Percentiles rank a stretch among this genome's conserved stretches.
Evolutionary conservation across 1,140 invertebrate species (phyloP).

Genomic region (Aphaenogaster rudis): DNA sequence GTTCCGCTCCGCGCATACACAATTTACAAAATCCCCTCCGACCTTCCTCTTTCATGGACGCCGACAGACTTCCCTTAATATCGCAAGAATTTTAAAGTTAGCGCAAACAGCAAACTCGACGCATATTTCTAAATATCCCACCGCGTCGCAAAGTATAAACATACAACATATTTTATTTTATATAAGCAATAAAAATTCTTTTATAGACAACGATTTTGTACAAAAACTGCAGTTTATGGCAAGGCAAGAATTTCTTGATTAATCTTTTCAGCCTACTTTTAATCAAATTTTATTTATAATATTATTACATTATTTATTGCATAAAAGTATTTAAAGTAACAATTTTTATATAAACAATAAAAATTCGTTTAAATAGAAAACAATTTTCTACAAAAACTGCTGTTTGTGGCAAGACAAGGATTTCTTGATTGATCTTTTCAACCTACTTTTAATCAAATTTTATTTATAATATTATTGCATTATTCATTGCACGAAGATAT

Average conservation of each 20-base stretch:
- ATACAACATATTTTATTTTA: neutral
- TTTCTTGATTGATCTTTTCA: neutral
- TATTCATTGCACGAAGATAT: neutral
- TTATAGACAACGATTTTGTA: neutral
- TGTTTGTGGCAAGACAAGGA: neutral
- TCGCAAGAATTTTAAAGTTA: neutral
- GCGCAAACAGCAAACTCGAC: neutral
- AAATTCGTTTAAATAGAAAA: neutral
- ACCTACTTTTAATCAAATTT: neutral
- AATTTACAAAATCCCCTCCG: constrained; percentile 19
- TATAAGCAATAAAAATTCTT: neutral
- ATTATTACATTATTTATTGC: neutral
- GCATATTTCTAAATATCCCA: neutral
- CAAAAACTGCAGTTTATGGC: neutral
- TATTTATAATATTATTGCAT: neutral
- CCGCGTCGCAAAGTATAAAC: neutral
- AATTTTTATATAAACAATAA: neutral
- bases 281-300: neutral
- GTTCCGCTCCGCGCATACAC: constrained; percentile 23
- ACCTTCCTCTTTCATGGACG: neutral
- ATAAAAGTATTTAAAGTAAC: neutral
- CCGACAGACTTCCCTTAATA: constrained; percentile 1
- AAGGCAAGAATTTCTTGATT: neutral
- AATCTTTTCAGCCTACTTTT: neutral
- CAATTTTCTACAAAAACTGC: neutral